These are phyloP conservation scores for Rhincodon typus DNA, from an alignment of 2,797 vertebrate species.

Conservation along the genomic window DNA sequence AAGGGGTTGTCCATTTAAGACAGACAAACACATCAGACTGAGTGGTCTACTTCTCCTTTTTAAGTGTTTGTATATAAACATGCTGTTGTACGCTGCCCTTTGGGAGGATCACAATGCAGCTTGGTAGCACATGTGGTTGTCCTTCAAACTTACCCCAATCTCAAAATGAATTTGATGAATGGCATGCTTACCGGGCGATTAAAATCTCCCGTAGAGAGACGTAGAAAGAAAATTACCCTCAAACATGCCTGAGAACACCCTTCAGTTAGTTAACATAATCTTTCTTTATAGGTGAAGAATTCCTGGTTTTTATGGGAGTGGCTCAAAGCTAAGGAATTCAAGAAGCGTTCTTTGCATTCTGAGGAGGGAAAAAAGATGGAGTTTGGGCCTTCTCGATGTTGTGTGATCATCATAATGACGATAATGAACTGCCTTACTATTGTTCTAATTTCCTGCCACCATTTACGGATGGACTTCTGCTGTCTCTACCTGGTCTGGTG, in stretches of 20 bases:
- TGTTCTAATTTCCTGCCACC: not conserved
- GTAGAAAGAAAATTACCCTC: not conserved
- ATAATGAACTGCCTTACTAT: not conserved
- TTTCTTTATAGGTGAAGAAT: not conserved
- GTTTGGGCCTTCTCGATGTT: not conserved
- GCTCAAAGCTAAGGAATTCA: not conserved
- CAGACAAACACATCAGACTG: no score
- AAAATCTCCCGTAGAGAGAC: not conserved
- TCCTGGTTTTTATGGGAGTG: not conserved
- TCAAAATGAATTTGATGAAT: not conserved
- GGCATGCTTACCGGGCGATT: not conserved
- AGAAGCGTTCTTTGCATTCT: not conserved
- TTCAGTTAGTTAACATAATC: not conserved
- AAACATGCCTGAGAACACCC: not conserved
- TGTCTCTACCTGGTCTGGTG: no score
- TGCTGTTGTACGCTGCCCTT: not conserved
- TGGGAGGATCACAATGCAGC: not conserved
- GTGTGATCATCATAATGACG: not conserved
- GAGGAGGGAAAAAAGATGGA: not conserved
- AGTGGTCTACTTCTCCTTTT: no score
- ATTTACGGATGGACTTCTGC: no score
- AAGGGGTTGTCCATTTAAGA: no score
- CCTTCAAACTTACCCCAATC: not conserved
- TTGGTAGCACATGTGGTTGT: not conserved
- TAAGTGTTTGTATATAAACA: no score